Base-by-base conservation (phyloP, 2,113 vertebrate species). In the Diphyllodes magnificus region DNA sequence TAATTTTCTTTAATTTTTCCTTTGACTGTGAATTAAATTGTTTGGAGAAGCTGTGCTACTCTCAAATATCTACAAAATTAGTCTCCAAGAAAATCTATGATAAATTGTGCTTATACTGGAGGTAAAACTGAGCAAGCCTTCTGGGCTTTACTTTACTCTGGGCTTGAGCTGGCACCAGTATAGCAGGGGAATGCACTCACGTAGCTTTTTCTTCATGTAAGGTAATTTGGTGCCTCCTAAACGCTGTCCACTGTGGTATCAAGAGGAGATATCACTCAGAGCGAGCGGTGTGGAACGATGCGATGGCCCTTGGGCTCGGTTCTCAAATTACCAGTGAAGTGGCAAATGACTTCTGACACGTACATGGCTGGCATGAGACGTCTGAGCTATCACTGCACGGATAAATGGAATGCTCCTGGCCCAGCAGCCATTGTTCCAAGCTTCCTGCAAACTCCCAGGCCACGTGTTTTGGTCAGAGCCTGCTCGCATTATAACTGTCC, bases 241-340 rank as follows among this genome's bases (percentile, higher is more conserved):
- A 9, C 4, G n/a, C 70, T 64, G n/a, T 11, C n/a, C 15, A 2
- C 18, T 6, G 25, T 13, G 42, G 28, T 35, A 27, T 28, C 27
- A 14, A 27, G 45, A 65, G 31, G 42, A 83, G 63, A 2, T 28
- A 13, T 13, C 40, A 1, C 37, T 79, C 42, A 23, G n/a, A 57
- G 88, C 0, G 4, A 72, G 50, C 3, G 37, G 15, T 49, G 50
- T 31, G 71, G 54, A 69, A 76, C 0, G 0, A 45, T 28, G 56
- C 1, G 0, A 16, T 45, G 49, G 39, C 57, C 61, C 53, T 0
- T 4, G 69, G 40, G 71, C 71, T 50, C 1, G 0, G 7, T 30
- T 96, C 79, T 89, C 70, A 53, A 59, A 69, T 53, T 49, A 8
- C 20, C 28, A 20, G 7, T 25, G 82, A 70, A 65, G 82, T 16